phyloP scores from a whole-genome alignment of 2,888 invertebrate species.

The Acanthosepion lycidas region DNA sequence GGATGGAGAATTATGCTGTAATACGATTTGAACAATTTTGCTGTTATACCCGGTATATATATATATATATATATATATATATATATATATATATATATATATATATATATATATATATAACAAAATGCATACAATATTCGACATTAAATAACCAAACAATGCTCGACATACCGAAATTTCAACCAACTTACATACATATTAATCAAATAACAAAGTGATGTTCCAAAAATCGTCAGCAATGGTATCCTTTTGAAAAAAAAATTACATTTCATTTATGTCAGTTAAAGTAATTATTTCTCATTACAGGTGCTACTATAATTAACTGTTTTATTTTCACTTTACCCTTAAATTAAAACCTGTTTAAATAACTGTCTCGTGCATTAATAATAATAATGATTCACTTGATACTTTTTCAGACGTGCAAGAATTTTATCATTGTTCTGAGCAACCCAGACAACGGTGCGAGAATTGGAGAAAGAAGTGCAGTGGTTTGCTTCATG shows the following conservation, averaged over 20 bases:
- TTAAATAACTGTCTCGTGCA: background rate
- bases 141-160: too few species aligned
- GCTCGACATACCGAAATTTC: too few species aligned
- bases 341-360: background rate
- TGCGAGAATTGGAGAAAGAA: constrained; percentile 69
- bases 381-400: background rate
- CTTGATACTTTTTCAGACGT: constrained; percentile 61
- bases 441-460: constrained; percentile 71
- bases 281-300: too few species aligned
- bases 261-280: too few species aligned
- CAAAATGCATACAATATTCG: background rate
- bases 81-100: background rate
- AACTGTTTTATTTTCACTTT: background rate
- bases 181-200: too few species aligned
- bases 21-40: too few species aligned
- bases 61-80: background rate
- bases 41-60: background rate
- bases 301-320: background rate
- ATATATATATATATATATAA: background rate
- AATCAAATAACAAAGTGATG: background rate
- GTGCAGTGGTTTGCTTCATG: constrained; percentile 70
- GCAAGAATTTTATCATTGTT: constrained; percentile 71
- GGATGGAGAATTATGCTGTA: too few species aligned
- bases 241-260: too few species aligned
- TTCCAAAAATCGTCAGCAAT: too few species aligned